Conservation (phyloP, 2,113 vertebrate species). For the Catharus fuscescens region DNA sequence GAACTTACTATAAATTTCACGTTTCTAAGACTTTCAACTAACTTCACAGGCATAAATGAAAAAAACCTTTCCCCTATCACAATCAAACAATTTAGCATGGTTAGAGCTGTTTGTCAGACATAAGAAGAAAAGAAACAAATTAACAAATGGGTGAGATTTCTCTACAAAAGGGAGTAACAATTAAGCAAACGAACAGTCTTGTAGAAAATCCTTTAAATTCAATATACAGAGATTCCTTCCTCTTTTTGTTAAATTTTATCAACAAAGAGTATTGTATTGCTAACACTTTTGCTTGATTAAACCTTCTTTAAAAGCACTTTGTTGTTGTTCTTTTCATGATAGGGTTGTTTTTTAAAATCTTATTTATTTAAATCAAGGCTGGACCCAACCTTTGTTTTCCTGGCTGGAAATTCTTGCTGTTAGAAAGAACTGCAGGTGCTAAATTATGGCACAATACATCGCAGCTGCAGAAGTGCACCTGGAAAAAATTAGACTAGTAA, state of each 20-base stretch:
- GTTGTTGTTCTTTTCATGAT: not conserved
- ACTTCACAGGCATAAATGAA: slow-evolving; percentile 66
- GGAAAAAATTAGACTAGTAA: slow-evolving; percentile 67
- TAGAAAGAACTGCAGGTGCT: slow-evolving; percentile 61
- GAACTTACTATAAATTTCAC: slow-evolving; percentile 64
- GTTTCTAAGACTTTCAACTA: slow-evolving; percentile 67
- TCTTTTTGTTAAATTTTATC: not conserved
- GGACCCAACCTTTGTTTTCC: slow-evolving; percentile 44
- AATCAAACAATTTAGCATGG: slow-evolving; percentile 59
- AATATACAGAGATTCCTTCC: not conserved
- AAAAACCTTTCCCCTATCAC: slow-evolving; percentile 48
- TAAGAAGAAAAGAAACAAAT: slow-evolving; percentile 61
- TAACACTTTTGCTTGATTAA: not conserved
- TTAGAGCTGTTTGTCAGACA: slow-evolving; percentile 56
- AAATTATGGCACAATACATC: slow-evolving; percentile 41
- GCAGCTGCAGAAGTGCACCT: slow-evolving; percentile 61
- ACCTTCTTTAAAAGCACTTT: not conserved
- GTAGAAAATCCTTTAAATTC: slow-evolving; percentile 43
- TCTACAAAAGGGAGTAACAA: slow-evolving; percentile 44
- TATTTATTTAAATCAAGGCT: slow-evolving; percentile 34
- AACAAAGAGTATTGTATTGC: not conserved
- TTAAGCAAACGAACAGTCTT: slow-evolving; percentile 51
- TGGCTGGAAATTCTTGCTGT: slow-evolving; percentile 34
- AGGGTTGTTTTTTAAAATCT: not conserved
- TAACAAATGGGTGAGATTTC: slow-evolving; percentile 47